Evolutionary conservation across 2,888 invertebrate genomes (phyloP).

Genomic region (Pseudococcus jackbeardsleyi): DNA sequence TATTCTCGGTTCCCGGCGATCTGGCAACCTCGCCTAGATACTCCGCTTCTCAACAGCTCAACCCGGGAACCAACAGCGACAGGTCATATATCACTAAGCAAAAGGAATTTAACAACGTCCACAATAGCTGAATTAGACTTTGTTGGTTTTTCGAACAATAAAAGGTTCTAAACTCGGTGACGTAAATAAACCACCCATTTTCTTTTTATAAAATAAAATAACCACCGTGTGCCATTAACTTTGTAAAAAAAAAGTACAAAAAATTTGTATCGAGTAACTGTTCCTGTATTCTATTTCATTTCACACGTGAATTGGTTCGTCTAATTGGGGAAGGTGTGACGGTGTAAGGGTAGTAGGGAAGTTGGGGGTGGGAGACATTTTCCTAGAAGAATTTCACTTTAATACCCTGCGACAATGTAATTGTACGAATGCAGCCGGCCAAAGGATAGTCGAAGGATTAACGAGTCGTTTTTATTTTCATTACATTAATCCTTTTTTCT

Average conservation of each 20-base stretch:
- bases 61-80: slow-evolving; percentile 28
- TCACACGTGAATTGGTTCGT: background rate
- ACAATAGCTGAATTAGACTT: slow-evolving; percentile 63
- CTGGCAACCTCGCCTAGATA: slow-evolving; percentile 37
- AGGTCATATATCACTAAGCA: slow-evolving; percentile 57
- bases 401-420: background rate
- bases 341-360: background rate
- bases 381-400: background rate
- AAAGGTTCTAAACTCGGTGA: slow-evolving; percentile 57
- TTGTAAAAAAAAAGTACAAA: background rate
- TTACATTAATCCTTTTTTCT: background rate
- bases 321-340: background rate
- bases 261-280: background rate
- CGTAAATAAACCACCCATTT: slow-evolving; percentile 63
- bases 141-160: slow-evolving; percentile 64
- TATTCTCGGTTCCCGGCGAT: background rate
- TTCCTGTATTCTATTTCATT: background rate
- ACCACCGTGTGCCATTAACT: background rate
- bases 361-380: background rate
- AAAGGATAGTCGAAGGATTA: background rate
- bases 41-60: slow-evolving; percentile 1
- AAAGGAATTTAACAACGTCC: slow-evolving; percentile 32
- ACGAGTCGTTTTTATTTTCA: slow-evolving; percentile 14
- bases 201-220: slow-evolving; percentile 21
- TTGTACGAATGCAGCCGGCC: background rate